phyloP scores from a whole-genome alignment of 2,888 invertebrate genomes.

The Apamea anceps region DNA sequence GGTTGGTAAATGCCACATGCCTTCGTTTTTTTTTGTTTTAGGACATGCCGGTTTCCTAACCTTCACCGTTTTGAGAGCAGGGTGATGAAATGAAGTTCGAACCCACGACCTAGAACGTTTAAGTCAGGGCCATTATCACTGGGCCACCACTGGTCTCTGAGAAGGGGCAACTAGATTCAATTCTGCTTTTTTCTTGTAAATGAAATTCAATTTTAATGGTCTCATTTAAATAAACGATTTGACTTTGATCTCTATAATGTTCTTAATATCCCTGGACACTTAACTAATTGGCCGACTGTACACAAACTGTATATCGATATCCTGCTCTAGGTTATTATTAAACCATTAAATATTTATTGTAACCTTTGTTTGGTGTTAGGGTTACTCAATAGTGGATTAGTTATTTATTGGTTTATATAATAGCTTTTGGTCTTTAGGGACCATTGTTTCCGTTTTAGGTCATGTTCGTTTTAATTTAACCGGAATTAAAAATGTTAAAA shows the following conservation, averaged over 20 bases:
- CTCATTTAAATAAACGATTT: too few species aligned
- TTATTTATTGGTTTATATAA: slow-evolving; percentile 17
- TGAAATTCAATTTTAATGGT: too few species aligned
- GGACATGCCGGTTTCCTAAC: too few species aligned
- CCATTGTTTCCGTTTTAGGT: background rate
- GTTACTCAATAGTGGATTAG: slow-evolving; percentile 6
- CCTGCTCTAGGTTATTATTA: slow-evolving; percentile 13
- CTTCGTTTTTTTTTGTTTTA: too few species aligned
- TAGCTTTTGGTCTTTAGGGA: background rate
- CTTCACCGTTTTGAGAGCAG: too few species aligned
- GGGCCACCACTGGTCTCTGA: too few species aligned
- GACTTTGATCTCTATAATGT: background rate
- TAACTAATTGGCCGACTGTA: background rate
- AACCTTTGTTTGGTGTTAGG: slow-evolving; percentile 4
- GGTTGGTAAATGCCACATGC: too few species aligned
- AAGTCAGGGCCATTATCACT: too few species aligned
- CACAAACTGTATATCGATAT: slow-evolving; percentile 6
- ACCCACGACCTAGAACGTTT: too few species aligned
- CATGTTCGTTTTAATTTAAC: background rate
- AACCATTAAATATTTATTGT: slow-evolving; percentile 38
- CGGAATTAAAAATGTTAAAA: background rate
- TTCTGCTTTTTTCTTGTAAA: too few species aligned
- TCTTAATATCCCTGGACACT: background rate
- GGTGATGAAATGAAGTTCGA: too few species aligned
- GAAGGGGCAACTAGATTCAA: too few species aligned